phyloP scores from a whole-genome alignment of 2,113 vertebrate genomes.

The Anthoscopus minutus region DNA sequence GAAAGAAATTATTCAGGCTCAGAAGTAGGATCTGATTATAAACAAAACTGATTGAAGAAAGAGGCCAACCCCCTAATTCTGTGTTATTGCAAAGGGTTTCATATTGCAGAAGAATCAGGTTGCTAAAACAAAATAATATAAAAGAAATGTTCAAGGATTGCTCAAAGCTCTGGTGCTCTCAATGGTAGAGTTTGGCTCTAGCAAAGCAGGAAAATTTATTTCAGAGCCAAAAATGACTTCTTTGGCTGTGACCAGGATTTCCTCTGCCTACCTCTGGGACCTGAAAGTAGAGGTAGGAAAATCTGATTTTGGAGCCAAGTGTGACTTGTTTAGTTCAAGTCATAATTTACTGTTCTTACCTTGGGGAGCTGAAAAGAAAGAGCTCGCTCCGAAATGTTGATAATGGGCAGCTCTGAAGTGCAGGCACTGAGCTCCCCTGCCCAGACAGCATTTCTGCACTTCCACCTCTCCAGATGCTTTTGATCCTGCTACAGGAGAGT shows the following conservation, averaged over 20 bases:
- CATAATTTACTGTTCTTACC: constrained; percentile 74
- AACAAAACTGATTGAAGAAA: background rate
- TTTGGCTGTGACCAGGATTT: constrained; percentile 82
- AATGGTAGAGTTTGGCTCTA: constrained; percentile 60
- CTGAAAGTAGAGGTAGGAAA: constrained; percentile 76
- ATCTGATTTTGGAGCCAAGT: constrained; percentile 78
- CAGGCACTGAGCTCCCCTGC: constrained; percentile 61
- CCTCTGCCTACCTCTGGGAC: constrained; percentile 78
- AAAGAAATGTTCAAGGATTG: constrained; percentile 57
- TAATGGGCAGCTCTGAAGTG: constrained; percentile 68
- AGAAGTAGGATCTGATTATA: background rate
- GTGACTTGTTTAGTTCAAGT: constrained; percentile 74
- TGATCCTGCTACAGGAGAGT: constrained; percentile 50
- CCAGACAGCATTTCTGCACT: constrained; percentile 63
- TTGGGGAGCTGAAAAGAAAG: constrained; percentile 66
- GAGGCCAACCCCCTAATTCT: constrained; percentile 26
- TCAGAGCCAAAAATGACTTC: constrained; percentile 74
- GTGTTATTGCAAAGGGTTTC: constrained; percentile 19
- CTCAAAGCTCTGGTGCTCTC: constrained; percentile 63
- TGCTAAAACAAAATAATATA: constrained; percentile 66
- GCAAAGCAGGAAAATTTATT: constrained; percentile 72
- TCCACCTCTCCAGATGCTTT: constrained; percentile 68
- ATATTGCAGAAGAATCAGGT: constrained; percentile 50
- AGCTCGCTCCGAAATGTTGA: constrained; percentile 64
- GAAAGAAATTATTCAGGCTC: background rate